Evolutionary conservation across 2,888 invertebrate genomes (phyloP), one percentile per base, ranked within the genome.

Genomic region (Melangyna quadrimaculata): DNA sequence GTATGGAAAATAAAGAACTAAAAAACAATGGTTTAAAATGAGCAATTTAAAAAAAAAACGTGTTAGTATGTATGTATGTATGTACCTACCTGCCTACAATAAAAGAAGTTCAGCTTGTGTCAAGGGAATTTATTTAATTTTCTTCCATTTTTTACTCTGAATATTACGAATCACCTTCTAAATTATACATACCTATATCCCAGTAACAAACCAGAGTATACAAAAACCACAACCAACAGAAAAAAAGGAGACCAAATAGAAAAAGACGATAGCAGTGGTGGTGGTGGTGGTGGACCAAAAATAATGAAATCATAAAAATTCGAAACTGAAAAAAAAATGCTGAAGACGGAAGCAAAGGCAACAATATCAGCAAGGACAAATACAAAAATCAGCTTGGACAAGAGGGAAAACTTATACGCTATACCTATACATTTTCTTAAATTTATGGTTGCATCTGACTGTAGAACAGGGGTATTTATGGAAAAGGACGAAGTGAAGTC

Each of bases 251-350:
- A 48, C 29, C 29, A 43, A 65, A 40, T 51, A 72, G 22, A 67
- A 40, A 55, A 55, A 69, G 27, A 69, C 57, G 24, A 22, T 6
- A 53, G 59, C 29, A 51, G 40, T n/a, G 37, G 43, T 59, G 40
- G 35, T 6, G 59, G 59, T 32, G 57, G 40, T n/a, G 37, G 43
- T 59, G 40, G 35, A 57, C 53, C 70, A 75, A 84, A 77, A 43
- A 72, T 80, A 86, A 86, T 86, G 77, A 86, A 86, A 86, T 84
- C 84, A 79, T 84, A 86, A 86, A 86, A 86, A 80, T 43, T 72
- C 72, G 61, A 72, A 71, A 67, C 43, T 35, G 40, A 32, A 74
- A 84, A 43, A 75, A 75, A 84, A 84, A 72, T 59, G 14, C 57
- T 67, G 79, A 74, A 67, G 71, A 78, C 79, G 59, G 59, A 77